Evolutionary conservation across 2,797 vertebrate genomes (phyloP).

Genomic region (Chromobotia macracanthus): DNA sequence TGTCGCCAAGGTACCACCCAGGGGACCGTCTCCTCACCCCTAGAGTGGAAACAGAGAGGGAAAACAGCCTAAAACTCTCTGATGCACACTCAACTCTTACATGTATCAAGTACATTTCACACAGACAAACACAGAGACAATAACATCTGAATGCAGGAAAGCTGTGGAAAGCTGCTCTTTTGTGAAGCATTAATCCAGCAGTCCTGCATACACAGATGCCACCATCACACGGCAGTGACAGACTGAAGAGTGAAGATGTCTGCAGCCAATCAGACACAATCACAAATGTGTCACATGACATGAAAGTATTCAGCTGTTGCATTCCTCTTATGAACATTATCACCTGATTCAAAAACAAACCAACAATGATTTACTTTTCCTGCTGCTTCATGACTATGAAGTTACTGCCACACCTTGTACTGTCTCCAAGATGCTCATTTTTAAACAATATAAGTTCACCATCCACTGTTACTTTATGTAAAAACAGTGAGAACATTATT

Average conservation of each 20-base stretch:
- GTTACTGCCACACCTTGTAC: not conserved
- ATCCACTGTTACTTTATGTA: no score
- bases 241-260: constrained; percentile 64
- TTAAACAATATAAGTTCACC: no score
- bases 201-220: constrained; percentile 81
- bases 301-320: not conserved
- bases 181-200: constrained; percentile 77
- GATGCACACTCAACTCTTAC: constrained; percentile 23
- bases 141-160: constrained; percentile 25
- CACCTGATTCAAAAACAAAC: not conserved
- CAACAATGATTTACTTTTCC: not conserved
- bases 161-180: constrained; percentile 67
- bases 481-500: no score
- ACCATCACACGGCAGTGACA: constrained; percentile 73
- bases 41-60: constrained; percentile 63
- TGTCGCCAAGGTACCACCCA: constrained; percentile 62
- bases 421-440: no score
- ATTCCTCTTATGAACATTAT: not conserved
- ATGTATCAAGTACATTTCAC: no score
- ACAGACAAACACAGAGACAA: constrained; percentile 33
- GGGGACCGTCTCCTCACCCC: constrained; percentile 51
- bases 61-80: constrained; percentile 48
- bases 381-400: no score
- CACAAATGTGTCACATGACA: constrained; percentile 7
- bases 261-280: not conserved